Evolutionary conservation across 1,140 invertebrate species (phyloP).

Genomic region (Drosophila ohnishii): DNA sequence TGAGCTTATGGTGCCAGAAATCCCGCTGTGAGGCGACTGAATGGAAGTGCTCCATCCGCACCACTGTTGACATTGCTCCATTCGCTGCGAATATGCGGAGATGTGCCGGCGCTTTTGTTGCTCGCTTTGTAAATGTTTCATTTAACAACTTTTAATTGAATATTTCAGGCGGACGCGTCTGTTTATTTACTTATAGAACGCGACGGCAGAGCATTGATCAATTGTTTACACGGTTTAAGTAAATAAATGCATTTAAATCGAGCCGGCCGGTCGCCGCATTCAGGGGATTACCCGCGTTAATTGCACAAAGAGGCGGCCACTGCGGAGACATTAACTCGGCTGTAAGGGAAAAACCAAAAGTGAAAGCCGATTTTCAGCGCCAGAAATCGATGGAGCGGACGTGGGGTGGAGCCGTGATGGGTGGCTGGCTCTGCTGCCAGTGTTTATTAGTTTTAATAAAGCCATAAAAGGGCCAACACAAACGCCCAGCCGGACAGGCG

Average conservation of each 20-base stretch:
- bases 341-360: constrained; percentile 17
- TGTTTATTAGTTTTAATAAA: constrained; percentile 77
- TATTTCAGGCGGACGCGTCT: constrained; percentile 57
- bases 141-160: constrained; percentile 78
- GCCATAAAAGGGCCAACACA: constrained; percentile 59
- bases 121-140: constrained; percentile 67
- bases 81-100: constrained; percentile 44
- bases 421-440: constrained; percentile 23
- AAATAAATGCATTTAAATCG: constrained; percentile 65
- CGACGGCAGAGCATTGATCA: constrained; percentile 47
- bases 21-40: constrained; percentile 18
- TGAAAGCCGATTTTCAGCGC: constrained; percentile 39
- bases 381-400: constrained; percentile 42
- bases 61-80: constrained; percentile 69
- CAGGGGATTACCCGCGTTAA: constrained; percentile 49
- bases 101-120: constrained; percentile 28
- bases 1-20: constrained; percentile 10
- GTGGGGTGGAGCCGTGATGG: neutral
- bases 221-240: constrained; percentile 75
- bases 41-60: constrained; percentile 1
- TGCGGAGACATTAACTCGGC: constrained; percentile 36
- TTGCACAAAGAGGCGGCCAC: constrained; percentile 40
- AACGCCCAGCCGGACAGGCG: constrained; percentile 19
- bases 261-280: constrained; percentile 8
- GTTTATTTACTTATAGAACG: constrained; percentile 54